A percentile compares a stretch with the other conserved stretches of the same genome.
phyloP scores from a whole-genome alignment of 64 coral and sea anemone species.

The Exaiptasia diaphana region DNA sequence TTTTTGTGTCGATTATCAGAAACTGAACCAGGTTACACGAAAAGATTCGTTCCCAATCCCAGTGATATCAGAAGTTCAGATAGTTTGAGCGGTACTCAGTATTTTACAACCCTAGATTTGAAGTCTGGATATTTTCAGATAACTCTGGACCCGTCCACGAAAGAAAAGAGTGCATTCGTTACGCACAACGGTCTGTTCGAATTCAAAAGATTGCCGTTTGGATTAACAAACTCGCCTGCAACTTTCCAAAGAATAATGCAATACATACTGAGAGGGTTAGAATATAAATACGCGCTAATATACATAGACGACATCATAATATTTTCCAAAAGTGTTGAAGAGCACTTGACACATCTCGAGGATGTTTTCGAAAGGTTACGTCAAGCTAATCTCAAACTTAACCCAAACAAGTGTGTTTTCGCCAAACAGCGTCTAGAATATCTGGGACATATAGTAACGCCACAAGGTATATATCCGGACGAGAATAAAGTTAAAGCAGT shows the following conservation, averaged over 20 bases:
- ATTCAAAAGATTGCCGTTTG: constrained; percentile 15
- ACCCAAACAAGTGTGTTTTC: constrained; percentile 26
- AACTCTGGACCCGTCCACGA: background rate
- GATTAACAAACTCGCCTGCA: background rate
- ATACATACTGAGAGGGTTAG: constrained; percentile 3
- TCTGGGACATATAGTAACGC: constrained; percentile 9
- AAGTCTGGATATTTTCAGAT: constrained; percentile 39
- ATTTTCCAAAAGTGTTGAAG: background rate
- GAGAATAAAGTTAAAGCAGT: background rate
- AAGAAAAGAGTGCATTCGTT: constrained; percentile 22
- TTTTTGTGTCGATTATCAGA: background rate
- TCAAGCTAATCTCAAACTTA: background rate
- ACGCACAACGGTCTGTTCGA: background rate
- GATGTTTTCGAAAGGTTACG: background rate
- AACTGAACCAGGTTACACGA: background rate
- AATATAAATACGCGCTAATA: background rate
- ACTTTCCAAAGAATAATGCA: constrained; percentile 24
- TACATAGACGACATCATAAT: constrained; percentile 32
- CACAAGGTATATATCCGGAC: background rate
- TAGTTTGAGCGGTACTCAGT: background rate
- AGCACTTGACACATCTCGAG: constrained; percentile 9
- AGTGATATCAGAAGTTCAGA: constrained; percentile 24
- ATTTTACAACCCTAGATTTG: constrained; percentile 30
- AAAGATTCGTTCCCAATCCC: constrained; percentile 39
- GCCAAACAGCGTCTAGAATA: constrained; percentile 6